Percentiles rank a stretch among this genome's conserved stretches.
These are phyloP conservation scores for Isotomurus palustris DNA, from an alignment of 2,888 invertebrate species.

Conservation along the genomic window DNA sequence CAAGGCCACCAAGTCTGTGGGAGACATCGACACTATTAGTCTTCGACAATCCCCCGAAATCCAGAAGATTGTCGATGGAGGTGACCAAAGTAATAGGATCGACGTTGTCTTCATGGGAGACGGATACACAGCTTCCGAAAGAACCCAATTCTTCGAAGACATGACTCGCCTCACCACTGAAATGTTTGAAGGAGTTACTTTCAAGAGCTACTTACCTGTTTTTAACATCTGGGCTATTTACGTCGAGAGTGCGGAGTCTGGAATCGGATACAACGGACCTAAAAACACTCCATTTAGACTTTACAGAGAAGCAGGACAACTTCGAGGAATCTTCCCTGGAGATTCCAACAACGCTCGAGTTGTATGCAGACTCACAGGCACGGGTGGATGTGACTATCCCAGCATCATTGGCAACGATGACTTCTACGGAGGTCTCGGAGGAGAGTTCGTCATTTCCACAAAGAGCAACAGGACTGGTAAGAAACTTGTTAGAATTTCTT, in stretches of 20 bases:
- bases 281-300: constrained; percentile 36
- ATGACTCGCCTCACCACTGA: constrained; percentile 33
- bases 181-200: constrained; percentile 41
- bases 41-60: constrained; percentile 23
- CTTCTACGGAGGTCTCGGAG: constrained; percentile 44
- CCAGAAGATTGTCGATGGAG: constrained; percentile 35
- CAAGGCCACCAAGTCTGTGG: constrained; percentile 9
- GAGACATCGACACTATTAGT: not conserved
- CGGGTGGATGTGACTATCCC: constrained; percentile 40
- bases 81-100: constrained; percentile 35
- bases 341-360: constrained; percentile 33
- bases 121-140: constrained; percentile 31
- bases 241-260: constrained; percentile 36
- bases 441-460: constrained; percentile 44
- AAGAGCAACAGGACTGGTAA: constrained; percentile 39
- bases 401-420: constrained; percentile 42
- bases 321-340: constrained; percentile 39
- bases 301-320: constrained; percentile 32
- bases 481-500: no score
- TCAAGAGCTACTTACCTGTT: constrained; percentile 35
- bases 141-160: constrained; percentile 30
- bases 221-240: constrained; percentile 45
- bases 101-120: constrained; percentile 45
- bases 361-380: constrained; percentile 32
- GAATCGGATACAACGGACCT: constrained; percentile 40